Conservation (phyloP, 2,888 invertebrate genomes). For the Caenorhabditis japonica region DNA sequence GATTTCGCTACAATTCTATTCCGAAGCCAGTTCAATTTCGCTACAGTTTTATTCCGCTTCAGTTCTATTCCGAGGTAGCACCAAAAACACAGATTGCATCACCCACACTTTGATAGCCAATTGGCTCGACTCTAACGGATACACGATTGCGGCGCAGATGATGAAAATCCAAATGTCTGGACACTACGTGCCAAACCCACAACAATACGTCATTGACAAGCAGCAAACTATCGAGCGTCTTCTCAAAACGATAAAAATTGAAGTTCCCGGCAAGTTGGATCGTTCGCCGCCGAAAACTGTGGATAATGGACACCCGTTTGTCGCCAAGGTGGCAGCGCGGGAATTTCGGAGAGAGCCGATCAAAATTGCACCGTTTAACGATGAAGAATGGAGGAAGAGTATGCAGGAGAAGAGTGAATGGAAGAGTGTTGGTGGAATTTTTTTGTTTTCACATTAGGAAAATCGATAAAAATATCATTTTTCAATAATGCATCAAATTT, state of each 20-base stretch:
- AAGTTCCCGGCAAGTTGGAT: background rate
- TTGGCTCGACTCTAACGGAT: slow-evolving; percentile 30
- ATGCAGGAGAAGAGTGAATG: background rate
- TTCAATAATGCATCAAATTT: background rate
- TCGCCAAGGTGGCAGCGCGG: background rate
- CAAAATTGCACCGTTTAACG: slow-evolving; percentile 4
- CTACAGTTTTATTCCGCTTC: too few species aligned
- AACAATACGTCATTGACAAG: slow-evolving; percentile 15
- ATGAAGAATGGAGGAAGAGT: background rate
- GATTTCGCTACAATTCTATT: too few species aligned
- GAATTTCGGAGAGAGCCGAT: slow-evolving; percentile 11
- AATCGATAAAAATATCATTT: too few species aligned
- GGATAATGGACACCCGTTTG: background rate
- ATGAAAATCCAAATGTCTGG: slow-evolving; percentile 27
- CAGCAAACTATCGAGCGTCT: slow-evolving; percentile 1
- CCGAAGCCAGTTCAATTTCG: too few species aligned
- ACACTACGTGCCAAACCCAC: background rate
- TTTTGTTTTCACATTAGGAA: too few species aligned
- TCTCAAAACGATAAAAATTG: slow-evolving; percentile 1
- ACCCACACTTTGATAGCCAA: slow-evolving; percentile 17
- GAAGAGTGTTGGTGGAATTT: slow-evolving; percentile 1
- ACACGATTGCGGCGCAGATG: slow-evolving; percentile 11
- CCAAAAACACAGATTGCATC: slow-evolving; percentile 35
- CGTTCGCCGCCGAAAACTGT: background rate
- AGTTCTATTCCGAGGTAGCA: too few species aligned